Evolutionary conservation across 2,797 vertebrate genomes (phyloP).

Genomic region (Hapalemur alaotrensis): DNA sequence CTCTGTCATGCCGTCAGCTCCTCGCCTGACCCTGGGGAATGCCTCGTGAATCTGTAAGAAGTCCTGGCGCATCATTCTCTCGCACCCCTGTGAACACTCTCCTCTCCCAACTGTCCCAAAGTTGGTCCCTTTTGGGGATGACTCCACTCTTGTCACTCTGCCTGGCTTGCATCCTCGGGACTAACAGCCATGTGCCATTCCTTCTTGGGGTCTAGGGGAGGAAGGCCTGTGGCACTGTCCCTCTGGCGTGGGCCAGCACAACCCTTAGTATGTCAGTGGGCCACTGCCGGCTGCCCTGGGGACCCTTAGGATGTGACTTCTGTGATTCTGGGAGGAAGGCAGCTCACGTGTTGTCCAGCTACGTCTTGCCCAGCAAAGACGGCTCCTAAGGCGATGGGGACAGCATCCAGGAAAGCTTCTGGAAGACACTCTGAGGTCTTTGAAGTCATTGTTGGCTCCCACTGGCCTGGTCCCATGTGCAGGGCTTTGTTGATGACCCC

Average conservation of each 20-base stretch:
- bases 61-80: accelerated
- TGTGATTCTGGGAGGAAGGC: not conserved
- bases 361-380: not conserved
- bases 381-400: not conserved
- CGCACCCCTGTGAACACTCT: accelerated
- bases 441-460: not conserved
- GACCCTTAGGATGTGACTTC: not conserved
- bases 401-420: not conserved
- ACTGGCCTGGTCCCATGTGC: accelerated
- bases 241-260: not conserved
- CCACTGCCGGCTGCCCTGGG: accelerated
- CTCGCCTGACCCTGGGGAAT: no score
- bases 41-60: no score
- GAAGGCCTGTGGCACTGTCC: not conserved
- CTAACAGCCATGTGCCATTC: no score
- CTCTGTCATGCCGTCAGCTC: accelerated
- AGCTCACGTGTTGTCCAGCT: no score
- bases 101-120: not conserved
- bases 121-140: no score
- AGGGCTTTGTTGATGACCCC: not conserved
- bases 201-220: not conserved
- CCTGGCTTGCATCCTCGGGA: not conserved
- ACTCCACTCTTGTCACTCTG: no score
- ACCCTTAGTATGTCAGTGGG: accelerated
- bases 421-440: not conserved